Percentiles rank a stretch among this genome's conserved stretches.
Evolutionary conservation across 2,797 vertebrate genomes (phyloP).

Genomic region (Philypnodon macrostomus): DNA sequence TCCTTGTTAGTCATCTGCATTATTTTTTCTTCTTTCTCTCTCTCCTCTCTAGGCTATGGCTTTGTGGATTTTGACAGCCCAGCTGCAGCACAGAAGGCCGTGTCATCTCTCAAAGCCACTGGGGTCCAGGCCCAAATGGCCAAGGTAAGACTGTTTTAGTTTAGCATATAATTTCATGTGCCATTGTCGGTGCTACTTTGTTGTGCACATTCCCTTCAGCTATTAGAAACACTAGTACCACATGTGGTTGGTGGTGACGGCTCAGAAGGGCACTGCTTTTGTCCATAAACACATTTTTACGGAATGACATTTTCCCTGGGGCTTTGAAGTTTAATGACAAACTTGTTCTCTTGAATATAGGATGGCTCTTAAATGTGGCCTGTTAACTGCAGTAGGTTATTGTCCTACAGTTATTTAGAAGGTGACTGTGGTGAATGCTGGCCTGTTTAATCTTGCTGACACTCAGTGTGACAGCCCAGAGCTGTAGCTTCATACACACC

Average conservation of each 20-base stretch:
- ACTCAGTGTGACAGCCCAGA: constrained; percentile 13
- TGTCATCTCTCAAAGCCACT: constrained; percentile 94
- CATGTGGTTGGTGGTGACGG: constrained; percentile 23
- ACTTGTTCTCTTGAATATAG: constrained; percentile 19
- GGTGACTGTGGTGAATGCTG: constrained; percentile 6
- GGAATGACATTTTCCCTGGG: constrained; percentile 22
- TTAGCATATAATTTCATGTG: constrained; percentile 7
- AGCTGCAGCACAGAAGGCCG: constrained; percentile 94
- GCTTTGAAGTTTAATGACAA: constrained; percentile 32
- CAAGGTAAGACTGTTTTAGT: constrained; percentile 81
- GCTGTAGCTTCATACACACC: too few species aligned
- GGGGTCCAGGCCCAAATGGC: constrained; percentile 97
- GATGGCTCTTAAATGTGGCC: constrained; percentile 20
- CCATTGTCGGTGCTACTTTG: constrained; percentile 22
- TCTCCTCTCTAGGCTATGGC: constrained; percentile 84
- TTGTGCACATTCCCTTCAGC: constrained; percentile 8
- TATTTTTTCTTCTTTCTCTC: constrained; percentile 33
- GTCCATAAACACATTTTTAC: constrained; percentile 46
- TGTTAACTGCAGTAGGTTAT: constrained; percentile 25
- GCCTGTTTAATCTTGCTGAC: constrained; percentile 32
- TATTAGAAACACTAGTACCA: constrained; percentile 19
- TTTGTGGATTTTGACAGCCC: constrained; percentile 99
- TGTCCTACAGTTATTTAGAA: constrained; percentile 7
- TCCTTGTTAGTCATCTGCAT: constrained; percentile 64
- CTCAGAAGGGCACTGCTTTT: constrained; percentile 34